Evolutionary conservation across 2,888 invertebrate species (phyloP), one percentile per base, ranked within the genome.

Genomic region (Tineola bisselliella): DNA sequence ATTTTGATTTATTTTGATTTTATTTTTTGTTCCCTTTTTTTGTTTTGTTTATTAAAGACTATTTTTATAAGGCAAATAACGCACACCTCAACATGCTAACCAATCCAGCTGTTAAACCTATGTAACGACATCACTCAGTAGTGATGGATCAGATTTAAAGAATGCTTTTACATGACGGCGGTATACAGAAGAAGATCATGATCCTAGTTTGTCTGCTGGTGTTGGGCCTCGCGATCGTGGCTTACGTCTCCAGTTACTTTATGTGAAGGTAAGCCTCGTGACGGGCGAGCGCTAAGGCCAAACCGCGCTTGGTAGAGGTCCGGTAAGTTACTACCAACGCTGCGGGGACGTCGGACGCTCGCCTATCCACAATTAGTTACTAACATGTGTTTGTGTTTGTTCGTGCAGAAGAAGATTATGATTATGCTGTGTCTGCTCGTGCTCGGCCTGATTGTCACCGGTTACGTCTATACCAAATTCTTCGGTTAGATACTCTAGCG

Each of bases 391-490:
- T 80, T 84, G 70, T 84, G 86, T 86, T 81, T 84, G 81, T 81
- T 74, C 88, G 82, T 91, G 90, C 91, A 95, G 95, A 95, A 95
- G 94, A 95, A 95, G 91, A 95, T 95, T 79, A 94, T 95, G 92
- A 95, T 95, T 83, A 90, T 95, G 90, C 91, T 94, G 87, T 95
- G 95, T 89, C 89, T 95, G 80, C 90, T 92, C 77, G 90, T 95
- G 79, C 90, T 94, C 78, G 91, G 92, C 75, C 89, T 94, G 76
- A 90, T 94, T 76, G 87, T 82, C 71, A 81, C 86, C 69, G 84
- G 77, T 79, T 87, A 86, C 87, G 84, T 87, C 78, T 87, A 87
- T 84, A 84, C 75, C 81, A 86, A 79, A 71, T 84, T 87, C 84
- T 79, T 80, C 83, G 13, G 25, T 13, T 87, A 84, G 84, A 77